Conservation (phyloP, 2,797 vertebrate species). For the Harpagifer antarcticus region DNA sequence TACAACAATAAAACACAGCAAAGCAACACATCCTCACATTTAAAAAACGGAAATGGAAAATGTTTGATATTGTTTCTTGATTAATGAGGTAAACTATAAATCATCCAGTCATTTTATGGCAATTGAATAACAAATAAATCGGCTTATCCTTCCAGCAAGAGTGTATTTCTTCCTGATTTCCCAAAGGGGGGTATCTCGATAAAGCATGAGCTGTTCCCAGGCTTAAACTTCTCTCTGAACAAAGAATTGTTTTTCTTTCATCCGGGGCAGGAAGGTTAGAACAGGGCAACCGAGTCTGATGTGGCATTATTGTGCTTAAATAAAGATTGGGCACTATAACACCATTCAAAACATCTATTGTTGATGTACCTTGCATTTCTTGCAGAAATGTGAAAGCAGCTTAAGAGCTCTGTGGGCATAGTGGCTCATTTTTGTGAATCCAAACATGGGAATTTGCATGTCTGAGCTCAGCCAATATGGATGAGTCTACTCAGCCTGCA, state of each 20-base stretch:
- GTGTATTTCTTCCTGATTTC: background rate
- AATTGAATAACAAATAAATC: background rate
- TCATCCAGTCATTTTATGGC: background rate
- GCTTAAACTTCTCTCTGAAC: background rate
- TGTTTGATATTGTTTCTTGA: background rate
- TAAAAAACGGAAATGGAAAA: background rate
- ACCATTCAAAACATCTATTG: constrained; percentile 49
- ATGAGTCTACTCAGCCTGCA: constrained; percentile 32
- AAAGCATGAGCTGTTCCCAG: background rate
- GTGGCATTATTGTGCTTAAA: constrained; percentile 21
- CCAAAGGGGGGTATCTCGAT: background rate
- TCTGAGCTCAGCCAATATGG: constrained; percentile 30
- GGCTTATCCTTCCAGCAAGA: background rate
- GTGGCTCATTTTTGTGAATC: constrained; percentile 34
- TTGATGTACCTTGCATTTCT: constrained; percentile 39
- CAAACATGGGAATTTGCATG: constrained; percentile 38
- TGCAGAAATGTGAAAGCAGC: constrained; percentile 47
- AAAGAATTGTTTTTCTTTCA: background rate
- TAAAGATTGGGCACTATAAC: constrained; percentile 22
- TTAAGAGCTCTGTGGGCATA: constrained; percentile 43
- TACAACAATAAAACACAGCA: background rate
- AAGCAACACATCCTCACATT: background rate
- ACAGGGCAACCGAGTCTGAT: background rate
- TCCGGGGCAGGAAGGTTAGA: constrained; percentile 16
- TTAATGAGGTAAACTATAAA: background rate